phyloP scores from a whole-genome alignment of 2,797 vertebrate genomes.

The Vespertilio murinus region DNA sequence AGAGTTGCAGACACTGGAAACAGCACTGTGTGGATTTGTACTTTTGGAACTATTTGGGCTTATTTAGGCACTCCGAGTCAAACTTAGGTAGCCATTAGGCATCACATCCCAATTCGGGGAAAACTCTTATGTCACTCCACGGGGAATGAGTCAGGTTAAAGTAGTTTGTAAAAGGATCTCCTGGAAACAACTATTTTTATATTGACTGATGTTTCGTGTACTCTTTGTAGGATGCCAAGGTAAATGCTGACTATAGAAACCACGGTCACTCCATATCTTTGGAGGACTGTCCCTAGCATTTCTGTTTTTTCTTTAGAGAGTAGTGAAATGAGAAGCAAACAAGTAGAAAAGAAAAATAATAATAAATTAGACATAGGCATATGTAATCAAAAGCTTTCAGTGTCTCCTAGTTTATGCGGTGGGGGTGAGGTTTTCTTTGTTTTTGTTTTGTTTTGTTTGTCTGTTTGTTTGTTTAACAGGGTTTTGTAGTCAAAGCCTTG shows the following conservation, averaged over 20 bases:
- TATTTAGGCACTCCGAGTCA: constrained; percentile 66
- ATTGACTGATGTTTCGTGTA: not conserved
- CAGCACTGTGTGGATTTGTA: constrained; percentile 59
- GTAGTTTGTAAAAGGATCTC: constrained; percentile 39
- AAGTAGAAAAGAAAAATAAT: constrained; percentile 58
- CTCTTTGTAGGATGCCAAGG: constrained; percentile 58
- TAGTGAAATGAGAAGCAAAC: constrained; percentile 69
- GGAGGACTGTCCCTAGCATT: constrained; percentile 46
- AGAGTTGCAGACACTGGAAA: constrained; percentile 65
- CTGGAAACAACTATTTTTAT: constrained; percentile 48
- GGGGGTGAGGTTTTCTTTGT: not conserved
- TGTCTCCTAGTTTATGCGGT: not conserved
- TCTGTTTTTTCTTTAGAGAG: constrained; percentile 60
- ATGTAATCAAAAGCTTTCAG: constrained; percentile 53
- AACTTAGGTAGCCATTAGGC: constrained; percentile 65
- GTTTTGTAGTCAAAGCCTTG: constrained; percentile 42
- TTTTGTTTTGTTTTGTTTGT: not conserved
- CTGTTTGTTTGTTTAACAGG: not conserved
- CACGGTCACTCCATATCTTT: constrained; percentile 63
- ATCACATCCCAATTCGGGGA: constrained; percentile 55
- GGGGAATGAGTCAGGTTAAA: constrained; percentile 44
- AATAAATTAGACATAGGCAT: constrained; percentile 18
- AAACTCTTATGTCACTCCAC: not conserved
- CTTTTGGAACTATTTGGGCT: constrained; percentile 69
- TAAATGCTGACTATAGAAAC: constrained; percentile 66